Conservation (phyloP, 2,113 vertebrate species). For the Aldabrachelys gigantea region DNA sequence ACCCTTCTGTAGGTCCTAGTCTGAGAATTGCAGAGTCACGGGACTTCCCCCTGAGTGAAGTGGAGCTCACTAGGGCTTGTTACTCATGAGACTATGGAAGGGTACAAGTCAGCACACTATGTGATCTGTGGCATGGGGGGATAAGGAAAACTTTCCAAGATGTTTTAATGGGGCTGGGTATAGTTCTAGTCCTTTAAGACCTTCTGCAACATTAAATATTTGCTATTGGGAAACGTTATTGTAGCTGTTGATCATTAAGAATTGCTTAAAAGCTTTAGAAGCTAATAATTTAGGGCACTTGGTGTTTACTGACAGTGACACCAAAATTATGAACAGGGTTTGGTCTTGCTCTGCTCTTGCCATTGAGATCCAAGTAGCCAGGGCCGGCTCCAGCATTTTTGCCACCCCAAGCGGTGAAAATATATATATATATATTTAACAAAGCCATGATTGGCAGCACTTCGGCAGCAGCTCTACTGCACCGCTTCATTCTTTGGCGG, state of each 20-base stretch:
- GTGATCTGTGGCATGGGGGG: accelerated
- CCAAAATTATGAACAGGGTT: neutral
- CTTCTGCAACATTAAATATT: neutral
- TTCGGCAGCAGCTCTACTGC: too few species aligned
- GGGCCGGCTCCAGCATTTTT: too few species aligned
- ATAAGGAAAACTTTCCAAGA: neutral
- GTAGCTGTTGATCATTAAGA: neutral
- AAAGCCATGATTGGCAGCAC: too few species aligned
- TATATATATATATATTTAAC: too few species aligned
- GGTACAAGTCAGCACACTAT: neutral
- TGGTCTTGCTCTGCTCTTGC: neutral
- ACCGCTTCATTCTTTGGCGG: too few species aligned
- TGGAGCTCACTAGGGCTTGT: neutral
- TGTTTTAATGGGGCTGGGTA: neutral
- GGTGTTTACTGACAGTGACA: neutral
- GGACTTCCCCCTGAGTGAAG: neutral
- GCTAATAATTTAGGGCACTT: neutral
- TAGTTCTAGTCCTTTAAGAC: slow-evolving; percentile 1
- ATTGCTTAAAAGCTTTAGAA: neutral
- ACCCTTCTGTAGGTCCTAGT: neutral
- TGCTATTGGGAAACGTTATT: neutral
- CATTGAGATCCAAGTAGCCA: neutral
- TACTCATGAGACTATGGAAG: neutral
- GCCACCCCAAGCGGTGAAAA: too few species aligned
- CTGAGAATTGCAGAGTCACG: neutral